phyloP scores from a whole-genome alignment of 2,888 invertebrate genomes.

The Lithosia quadra region DNA sequence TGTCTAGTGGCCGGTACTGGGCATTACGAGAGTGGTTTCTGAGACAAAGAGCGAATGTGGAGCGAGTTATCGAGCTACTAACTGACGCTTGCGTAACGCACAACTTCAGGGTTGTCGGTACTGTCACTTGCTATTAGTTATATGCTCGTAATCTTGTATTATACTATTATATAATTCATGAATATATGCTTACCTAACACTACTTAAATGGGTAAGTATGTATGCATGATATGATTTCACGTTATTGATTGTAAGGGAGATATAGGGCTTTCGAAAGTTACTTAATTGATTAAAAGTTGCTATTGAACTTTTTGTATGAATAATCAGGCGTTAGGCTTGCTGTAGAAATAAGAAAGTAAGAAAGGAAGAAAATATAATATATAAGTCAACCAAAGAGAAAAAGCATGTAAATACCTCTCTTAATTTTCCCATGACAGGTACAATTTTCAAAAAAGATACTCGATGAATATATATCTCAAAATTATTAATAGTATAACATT shows the following conservation, averaged over 20 bases:
- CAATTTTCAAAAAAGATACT: too few species aligned
- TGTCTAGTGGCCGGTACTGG: conserved; percentile 51
- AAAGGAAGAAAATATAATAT: too few species aligned
- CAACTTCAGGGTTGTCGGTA: conserved; percentile 66
- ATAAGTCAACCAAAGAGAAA: not conserved
- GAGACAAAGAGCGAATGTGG: conserved; percentile 82
- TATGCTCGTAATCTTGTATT: conserved; percentile 29
- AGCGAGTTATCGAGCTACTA: conserved; percentile 78
- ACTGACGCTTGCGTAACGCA: conserved; percentile 74
- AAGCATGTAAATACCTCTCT: not conserved
- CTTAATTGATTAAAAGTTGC: conserved; percentile 1
- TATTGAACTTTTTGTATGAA: not conserved
- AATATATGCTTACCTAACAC: conserved; percentile 8
- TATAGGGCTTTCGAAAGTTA: conserved; percentile 4
- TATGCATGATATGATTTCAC: conserved; percentile 5
- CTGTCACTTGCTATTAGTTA: conserved; percentile 32
- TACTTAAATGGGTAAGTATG: conserved; percentile 7
- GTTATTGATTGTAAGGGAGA: not conserved
- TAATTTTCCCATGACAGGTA: not conserved
- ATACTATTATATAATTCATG: conserved; percentile 28
- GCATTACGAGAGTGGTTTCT: conserved; percentile 50
- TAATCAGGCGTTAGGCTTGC: too few species aligned
- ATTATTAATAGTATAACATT: not conserved
- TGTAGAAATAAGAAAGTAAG: too few species aligned
- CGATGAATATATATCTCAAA: not conserved